A percentile compares a stretch with the other conserved stretches of the same genome.
Conservation (phyloP, 2,888 invertebrate genomes). For the Vannuccia rotundouncinata region DNA sequence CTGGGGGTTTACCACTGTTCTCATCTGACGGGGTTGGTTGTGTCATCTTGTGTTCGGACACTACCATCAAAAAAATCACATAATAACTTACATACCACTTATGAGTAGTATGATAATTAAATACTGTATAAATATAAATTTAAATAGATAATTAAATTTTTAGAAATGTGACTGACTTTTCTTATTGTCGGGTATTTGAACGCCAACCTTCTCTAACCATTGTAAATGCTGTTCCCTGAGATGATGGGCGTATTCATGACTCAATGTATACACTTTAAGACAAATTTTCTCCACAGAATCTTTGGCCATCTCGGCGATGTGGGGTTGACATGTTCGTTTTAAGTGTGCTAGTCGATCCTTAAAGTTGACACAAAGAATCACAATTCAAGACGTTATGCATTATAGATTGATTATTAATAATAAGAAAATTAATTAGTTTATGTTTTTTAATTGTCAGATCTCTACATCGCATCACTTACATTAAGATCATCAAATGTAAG, state of each 20-base stretch:
- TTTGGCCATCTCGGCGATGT: constrained; percentile 85
- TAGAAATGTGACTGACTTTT: not conserved
- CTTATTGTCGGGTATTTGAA: not conserved
- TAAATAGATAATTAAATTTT: no score
- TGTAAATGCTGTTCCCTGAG: constrained; percentile 74
- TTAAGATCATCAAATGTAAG: constrained; percentile 29
- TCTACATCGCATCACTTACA: no score
- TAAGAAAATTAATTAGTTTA: not conserved
- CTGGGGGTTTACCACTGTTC: not conserved
- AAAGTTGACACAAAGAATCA: constrained; percentile 35
- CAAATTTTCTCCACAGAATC: constrained; percentile 90
- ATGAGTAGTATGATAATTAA: no score
- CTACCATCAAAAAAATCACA: no score
- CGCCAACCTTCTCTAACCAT: constrained; percentile 5
- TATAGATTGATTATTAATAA: constrained; percentile 45
- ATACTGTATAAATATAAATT: no score
- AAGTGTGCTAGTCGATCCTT: constrained; percentile 75
- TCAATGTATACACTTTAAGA: constrained; percentile 81
- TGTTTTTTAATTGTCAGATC: no score
- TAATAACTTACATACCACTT: no score
- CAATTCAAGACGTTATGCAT: not conserved
- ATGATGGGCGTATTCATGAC: constrained; percentile 82
- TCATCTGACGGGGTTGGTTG: not conserved
- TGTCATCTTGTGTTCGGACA: not conserved
- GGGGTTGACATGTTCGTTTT: constrained; percentile 89